These are phyloP conservation scores for Hylaea fasciaria DNA, from an alignment of 2,888 invertebrate genomes.

Conservation along the genomic window DNA sequence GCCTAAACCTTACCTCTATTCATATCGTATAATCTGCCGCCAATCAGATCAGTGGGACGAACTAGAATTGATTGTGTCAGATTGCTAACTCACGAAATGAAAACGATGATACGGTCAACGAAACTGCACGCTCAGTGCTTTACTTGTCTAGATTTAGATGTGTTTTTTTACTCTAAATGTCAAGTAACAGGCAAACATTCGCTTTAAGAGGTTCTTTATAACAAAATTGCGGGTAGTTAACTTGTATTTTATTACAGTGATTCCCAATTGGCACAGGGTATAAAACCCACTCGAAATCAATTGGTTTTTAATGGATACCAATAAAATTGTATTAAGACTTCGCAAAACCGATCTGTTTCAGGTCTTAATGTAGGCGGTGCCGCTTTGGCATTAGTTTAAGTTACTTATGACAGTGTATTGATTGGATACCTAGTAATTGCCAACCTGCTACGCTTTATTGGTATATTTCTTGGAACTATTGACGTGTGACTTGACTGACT, in stretches of 20 bases:
- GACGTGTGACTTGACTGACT: no score
- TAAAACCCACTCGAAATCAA: slow-evolving; percentile 41
- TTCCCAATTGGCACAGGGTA: slow-evolving; percentile 43
- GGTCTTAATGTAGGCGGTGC: slow-evolving; percentile 33
- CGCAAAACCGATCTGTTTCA: slow-evolving; percentile 35
- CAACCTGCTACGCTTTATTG: neutral
- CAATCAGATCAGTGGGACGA: no score
- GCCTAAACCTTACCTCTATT: no score
- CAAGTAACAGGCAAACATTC: slow-evolving; percentile 11
- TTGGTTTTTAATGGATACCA: slow-evolving; percentile 39
- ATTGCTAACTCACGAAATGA: neutral
- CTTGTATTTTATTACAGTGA: slow-evolving; percentile 41
- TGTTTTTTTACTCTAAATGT: slow-evolving; percentile 26
- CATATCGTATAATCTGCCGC: no score
- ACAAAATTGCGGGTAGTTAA: slow-evolving; percentile 40
- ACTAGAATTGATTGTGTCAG: neutral
- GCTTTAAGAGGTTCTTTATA: slow-evolving; percentile 24
- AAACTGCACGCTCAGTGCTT: neutral
- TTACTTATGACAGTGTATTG: slow-evolving; percentile 6
- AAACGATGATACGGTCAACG: neutral
- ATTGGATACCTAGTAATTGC: neutral
- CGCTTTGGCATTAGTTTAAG: slow-evolving; percentile 23
- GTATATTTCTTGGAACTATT: neutral
- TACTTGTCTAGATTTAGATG: slow-evolving; percentile 9
- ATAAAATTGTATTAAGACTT: slow-evolving; percentile 34